These are phyloP conservation scores for Mirounga angustirostris DNA, from an alignment of 2,113 vertebrate genomes.

Conservation along the genomic window DNA sequence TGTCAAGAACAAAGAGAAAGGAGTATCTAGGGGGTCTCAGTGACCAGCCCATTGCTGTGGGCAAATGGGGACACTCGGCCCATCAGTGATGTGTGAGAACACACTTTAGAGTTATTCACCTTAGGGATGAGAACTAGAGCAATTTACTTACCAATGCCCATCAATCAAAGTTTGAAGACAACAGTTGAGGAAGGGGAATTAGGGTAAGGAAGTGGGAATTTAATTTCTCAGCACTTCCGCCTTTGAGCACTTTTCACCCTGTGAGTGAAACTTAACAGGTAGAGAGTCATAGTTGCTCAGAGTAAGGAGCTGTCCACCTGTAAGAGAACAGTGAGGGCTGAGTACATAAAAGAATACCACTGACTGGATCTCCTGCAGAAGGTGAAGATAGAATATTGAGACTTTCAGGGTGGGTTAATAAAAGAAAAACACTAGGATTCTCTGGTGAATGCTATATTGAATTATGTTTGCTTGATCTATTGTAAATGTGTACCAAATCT, in stretches of 20 bases:
- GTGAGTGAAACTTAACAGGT: background rate
- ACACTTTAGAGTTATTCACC: background rate
- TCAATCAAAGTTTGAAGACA: background rate
- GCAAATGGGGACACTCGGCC: rapidly evolving
- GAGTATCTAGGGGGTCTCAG: rapidly evolving
- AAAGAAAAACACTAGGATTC: background rate
- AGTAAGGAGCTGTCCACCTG: background rate
- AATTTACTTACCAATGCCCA: background rate
- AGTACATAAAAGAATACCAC: background rate
- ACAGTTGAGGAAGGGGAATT: background rate
- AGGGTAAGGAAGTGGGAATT: background rate
- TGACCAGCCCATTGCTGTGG: background rate
- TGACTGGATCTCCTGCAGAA: background rate
- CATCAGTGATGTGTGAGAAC: too few relatives aligned
- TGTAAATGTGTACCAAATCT: background rate
- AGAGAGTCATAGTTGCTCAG: background rate
- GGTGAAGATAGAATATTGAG: background rate
- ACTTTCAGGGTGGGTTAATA: background rate
- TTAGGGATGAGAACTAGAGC: too few relatives aligned
- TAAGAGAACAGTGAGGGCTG: background rate
- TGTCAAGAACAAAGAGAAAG: background rate
- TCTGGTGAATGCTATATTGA: background rate
- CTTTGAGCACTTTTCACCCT: background rate
- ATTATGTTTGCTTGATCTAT: background rate
- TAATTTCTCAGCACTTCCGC: background rate